These are phyloP conservation scores for Chouioia cunea DNA, from an alignment of 2,888 invertebrate species.

Conservation along the genomic window DNA sequence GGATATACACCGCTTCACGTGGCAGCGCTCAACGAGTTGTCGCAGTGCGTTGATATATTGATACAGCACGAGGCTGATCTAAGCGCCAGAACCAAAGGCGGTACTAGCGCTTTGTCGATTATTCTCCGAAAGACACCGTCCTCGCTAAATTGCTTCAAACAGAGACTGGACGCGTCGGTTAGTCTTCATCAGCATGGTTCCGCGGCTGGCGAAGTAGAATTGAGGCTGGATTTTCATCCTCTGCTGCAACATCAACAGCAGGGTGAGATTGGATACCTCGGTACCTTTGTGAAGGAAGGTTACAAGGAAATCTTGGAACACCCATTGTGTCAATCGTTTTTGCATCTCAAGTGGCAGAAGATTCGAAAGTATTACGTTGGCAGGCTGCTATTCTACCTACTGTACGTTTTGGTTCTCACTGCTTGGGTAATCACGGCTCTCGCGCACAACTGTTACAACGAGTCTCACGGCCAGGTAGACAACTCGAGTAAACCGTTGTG, in stretches of 20 bases:
- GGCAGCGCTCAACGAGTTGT: constrained; percentile 86
- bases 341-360: constrained; percentile 91
- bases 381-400: constrained; percentile 81
- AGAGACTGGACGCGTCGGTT: constrained; percentile 85
- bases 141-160: constrained; percentile 84
- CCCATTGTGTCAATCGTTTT: constrained; percentile 88
- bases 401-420: constrained; percentile 85
- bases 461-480: constrained; percentile 76
- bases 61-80: constrained; percentile 89
- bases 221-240: constrained; percentile 85
- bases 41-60: constrained; percentile 86
- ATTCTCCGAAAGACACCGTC: constrained; percentile 89
- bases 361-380: constrained; percentile 90
- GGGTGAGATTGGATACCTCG: constrained; percentile 87
- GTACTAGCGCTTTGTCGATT: constrained; percentile 87
- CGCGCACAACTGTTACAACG: constrained; percentile 87
- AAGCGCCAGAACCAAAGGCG: constrained; percentile 89
- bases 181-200: constrained; percentile 83
- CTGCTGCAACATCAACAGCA: constrained; percentile 86
- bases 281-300: constrained; percentile 89
- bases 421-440: constrained; percentile 85
- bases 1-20: constrained; percentile 89
- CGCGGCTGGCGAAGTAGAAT: constrained; percentile 83
- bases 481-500: constrained; percentile 74
- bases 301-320: constrained; percentile 89